Conservation (phyloP, 2,797 vertebrate genomes). For the Oceanodroma leucorhoa region DNA sequence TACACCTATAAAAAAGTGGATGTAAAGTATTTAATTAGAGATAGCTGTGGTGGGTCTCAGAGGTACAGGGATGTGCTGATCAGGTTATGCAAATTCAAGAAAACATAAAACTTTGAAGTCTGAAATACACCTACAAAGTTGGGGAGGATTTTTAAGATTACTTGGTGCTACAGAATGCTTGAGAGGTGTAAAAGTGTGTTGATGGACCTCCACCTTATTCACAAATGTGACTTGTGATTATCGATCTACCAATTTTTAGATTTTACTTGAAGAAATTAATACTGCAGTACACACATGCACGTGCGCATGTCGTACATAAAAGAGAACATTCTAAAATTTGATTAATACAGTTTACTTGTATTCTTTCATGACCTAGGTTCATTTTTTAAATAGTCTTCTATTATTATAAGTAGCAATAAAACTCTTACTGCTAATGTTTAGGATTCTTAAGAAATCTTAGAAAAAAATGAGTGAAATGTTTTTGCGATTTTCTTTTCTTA, state of each 20-base stretch:
- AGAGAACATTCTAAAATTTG: not conserved
- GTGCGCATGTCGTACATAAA: accelerated
- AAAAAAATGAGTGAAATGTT: not conserved
- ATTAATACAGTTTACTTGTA: not conserved
- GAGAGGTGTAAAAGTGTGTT: not conserved
- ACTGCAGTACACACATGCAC: accelerated
- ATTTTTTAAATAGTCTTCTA: not conserved
- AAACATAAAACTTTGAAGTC: not conserved
- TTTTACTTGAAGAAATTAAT: not conserved
- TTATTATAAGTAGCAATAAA: not conserved
- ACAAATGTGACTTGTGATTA: not conserved
- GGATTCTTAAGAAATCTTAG: not conserved
- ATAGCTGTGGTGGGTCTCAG: not conserved
- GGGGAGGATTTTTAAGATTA: not conserved
- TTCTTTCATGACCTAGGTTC: not conserved
- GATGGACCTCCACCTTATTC: not conserved
- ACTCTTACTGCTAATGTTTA: not conserved
- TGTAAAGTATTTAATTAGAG: not conserved
- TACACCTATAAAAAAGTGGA: no score
- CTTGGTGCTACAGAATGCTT: not conserved
- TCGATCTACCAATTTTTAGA: not conserved
- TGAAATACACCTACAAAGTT: accelerated
- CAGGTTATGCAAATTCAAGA: not conserved
- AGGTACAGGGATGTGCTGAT: not conserved
- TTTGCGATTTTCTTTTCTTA: not conserved